Evolutionary conservation across 2,888 invertebrate genomes (phyloP), one percentile per base, ranked within the genome.

Genomic region (Drosophila austrosaltans): DNA sequence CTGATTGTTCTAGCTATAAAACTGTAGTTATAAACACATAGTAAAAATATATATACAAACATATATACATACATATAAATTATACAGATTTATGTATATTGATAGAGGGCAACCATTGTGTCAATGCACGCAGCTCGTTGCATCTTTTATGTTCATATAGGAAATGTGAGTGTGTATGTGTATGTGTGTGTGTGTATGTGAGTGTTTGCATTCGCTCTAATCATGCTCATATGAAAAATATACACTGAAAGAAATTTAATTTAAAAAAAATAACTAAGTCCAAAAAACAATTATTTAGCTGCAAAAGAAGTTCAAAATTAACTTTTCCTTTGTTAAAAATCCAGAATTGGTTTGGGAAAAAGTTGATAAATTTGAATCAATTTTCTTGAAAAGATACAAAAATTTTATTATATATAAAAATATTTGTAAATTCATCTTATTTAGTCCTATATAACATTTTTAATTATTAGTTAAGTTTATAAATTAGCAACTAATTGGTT

Each of bases 111-210:
- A 54, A 56, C 32, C 70, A 69, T 67, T 69, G 59, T 77, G 62
- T 59, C 76, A 72, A 70, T 82, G 72, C 58, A 71, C 59, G 63
- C 73, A 72, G 66, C 69, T 75, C 63, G 64, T 40, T 76, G 73
- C 81, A 75, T 75, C 84, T 72, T 73, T 73, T 68, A 61, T 77
- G 42, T 56, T 25, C 48, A 57, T 44, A 12, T 32, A 20, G 12
- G 2, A 12, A 48, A 32, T 30, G 28, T 48, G 10, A 39, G 66
- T 66, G 63, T 57, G 48, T 39, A 36, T 59, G 62, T 48, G 25
- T 2, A 36, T 59, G 62, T 48, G 25, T 2, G 1, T 3, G 25
- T 32, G 44, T 20, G 28, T 48, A 6, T 53, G 67, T 66, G 63
- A 44, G 48, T 39, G 42, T 59, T 69, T 48, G 25, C 22, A 48